phyloP scores from a whole-genome alignment of 1,140 invertebrate genomes.

The Lerema accius region DNA sequence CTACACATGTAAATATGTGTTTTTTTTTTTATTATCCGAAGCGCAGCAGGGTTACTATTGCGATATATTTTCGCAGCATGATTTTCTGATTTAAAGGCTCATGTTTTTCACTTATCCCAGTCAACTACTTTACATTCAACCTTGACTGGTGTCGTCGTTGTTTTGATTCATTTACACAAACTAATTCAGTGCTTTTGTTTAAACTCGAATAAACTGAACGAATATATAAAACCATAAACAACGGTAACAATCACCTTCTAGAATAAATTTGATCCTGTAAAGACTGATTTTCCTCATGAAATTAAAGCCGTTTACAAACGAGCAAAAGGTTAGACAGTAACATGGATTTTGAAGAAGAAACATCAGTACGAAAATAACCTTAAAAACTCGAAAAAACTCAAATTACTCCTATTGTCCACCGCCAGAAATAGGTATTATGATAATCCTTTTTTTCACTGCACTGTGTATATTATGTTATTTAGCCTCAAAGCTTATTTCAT shows the following conservation, averaged over 20 bases:
- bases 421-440: too few species aligned
- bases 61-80: neutral
- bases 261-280: neutral
- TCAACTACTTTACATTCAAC: constrained; percentile 36
- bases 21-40: neutral
- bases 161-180: constrained; percentile 20
- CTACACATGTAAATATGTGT: too few species aligned
- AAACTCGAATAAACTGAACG: constrained; percentile 13
- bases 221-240: constrained; percentile 1
- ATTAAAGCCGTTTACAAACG: neutral
- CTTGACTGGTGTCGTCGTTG: constrained; percentile 35
- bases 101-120: constrained; percentile 31
- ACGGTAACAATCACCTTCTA: neutral
- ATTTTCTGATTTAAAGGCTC: constrained; percentile 22
- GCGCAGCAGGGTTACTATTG: neutral
- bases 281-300: neutral
- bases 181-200: constrained; percentile 8
- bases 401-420: too few species aligned
- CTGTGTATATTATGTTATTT: too few species aligned
- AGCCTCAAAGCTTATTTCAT: too few species aligned
- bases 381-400: too few species aligned
- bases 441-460: too few species aligned
- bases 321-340: too few species aligned
- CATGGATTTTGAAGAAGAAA: too few species aligned
- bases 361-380: too few species aligned